These are phyloP conservation scores for Frankliniella intonsa DNA, from an alignment of 2,888 invertebrate genomes.

Conservation along the genomic window DNA sequence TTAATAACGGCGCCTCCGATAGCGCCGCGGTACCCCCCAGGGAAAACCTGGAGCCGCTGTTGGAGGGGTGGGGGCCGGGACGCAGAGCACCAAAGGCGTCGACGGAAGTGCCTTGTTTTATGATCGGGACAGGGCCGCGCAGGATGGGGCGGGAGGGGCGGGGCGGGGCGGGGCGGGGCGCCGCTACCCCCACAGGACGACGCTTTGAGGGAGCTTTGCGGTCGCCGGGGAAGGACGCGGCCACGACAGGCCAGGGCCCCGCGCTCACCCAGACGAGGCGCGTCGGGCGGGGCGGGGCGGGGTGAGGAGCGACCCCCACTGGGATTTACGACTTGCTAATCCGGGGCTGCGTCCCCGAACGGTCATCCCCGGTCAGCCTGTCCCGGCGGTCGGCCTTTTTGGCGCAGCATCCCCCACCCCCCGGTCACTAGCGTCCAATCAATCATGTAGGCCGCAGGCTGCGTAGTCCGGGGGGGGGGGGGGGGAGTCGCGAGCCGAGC, in stretches of 20 bases:
- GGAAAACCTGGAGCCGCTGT: not conserved
- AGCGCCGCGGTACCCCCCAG: not conserved
- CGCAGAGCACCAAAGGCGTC: not conserved
- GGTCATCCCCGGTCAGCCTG: no score
- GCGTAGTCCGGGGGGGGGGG: no score
- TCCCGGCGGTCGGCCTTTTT: no score
- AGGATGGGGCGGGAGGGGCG: not conserved
- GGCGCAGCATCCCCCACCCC: no score
- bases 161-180: not conserved
- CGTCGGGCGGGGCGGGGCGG: not conserved
- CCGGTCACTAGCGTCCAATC: no score
- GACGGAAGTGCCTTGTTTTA: conserved; percentile 9
- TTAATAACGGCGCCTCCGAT: conserved; percentile 19
- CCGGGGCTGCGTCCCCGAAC: not conserved
- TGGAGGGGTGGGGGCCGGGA: not conserved
- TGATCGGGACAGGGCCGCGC: not conserved
- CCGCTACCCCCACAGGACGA: no score
- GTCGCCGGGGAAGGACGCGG: no score
- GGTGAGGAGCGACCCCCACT: not conserved
- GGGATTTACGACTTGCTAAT: not conserved
- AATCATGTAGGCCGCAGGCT: no score
- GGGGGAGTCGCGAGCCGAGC: no score
- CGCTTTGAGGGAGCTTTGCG: no score
- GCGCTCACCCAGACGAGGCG: no score
- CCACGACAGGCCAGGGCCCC: no score